phyloP scores from a whole-genome alignment of 37 sponge, comb jelly and placozoan species.

The Cliona cf. orientalis region DNA sequence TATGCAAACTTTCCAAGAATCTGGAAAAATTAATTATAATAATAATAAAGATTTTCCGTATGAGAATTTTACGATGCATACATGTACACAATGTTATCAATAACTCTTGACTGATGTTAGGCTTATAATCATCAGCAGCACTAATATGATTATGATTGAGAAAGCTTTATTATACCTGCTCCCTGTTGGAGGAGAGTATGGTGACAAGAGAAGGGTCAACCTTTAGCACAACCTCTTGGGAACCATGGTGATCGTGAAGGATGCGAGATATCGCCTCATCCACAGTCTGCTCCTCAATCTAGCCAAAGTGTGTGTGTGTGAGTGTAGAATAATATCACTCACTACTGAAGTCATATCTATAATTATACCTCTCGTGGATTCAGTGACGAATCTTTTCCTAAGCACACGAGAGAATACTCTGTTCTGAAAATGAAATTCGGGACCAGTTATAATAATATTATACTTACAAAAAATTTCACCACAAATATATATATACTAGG shows the following conservation, averaged over 20 bases:
- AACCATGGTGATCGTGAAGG: too few relatives aligned
- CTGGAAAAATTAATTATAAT: not conserved
- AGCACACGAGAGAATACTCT: constrained; percentile 22
- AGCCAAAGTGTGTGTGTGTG: not conserved
- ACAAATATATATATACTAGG: not conserved
- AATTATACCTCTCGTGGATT: too few relatives aligned
- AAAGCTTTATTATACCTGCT: too few relatives aligned
- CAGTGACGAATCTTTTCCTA: constrained; percentile 17
- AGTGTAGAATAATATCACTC: not conserved
- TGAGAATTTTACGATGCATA: too few relatives aligned
- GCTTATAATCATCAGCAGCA: too few relatives aligned
- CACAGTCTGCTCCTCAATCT: not conserved
- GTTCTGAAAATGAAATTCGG: not conserved
- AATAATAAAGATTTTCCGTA: too few relatives aligned
- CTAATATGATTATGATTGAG: too few relatives aligned
- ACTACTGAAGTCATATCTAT: not conserved
- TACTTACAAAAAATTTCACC: not conserved
- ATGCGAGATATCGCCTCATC: not conserved
- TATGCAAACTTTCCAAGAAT: constrained; percentile 11
- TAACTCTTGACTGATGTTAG: too few relatives aligned
- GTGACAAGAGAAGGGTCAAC: not conserved
- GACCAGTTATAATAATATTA: not conserved
- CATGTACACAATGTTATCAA: too few relatives aligned
- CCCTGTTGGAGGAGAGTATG: too few relatives aligned
- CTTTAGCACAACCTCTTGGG: constrained; percentile 7